Evolutionary conservation across 2,888 invertebrate genomes (phyloP), one percentile per base, ranked within the genome.

Genomic region (Timema podura): DNA sequence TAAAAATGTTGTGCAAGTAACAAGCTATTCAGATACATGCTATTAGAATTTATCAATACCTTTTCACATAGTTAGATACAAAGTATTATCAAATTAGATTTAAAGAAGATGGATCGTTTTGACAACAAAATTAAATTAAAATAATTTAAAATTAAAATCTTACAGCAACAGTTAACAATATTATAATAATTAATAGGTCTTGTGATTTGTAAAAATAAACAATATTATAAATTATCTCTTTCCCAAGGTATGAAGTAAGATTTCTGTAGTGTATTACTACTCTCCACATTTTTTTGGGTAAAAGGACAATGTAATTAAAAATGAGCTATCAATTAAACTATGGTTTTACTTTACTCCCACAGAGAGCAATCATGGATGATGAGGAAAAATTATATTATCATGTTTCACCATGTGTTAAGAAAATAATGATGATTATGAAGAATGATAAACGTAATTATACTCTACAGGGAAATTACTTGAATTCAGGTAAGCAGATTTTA

Each of bases 391-490:
- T 51, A 51, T 11, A 51, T 51, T n/a, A 51, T n/a, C 51, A 13
- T 51, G 11, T n/a, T 2, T 51, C 51, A 11, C 51, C 11, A 13
- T 2, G 11, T 51, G n/a, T 11, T 11, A 51, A 51, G n/a, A 51
- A 13, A 51, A 51, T 51, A n/a, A 51, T 51, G 51, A 51, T 51
- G 51, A n/a, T n/a, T 11, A 51, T 13, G 51, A 51, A 51, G 51
- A 51, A 51, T 13, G 51, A 1, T 11, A 51, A 51, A 51, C 11
- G 3, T n/a, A n/a, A 3, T 3, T n/a, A n/a, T 11, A n/a, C 11
- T n/a, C n/a, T 51, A 51, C n/a, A 13, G 51, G n/a, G n/a, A 51
- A 51, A 51, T 51, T 11, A 51, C 51, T 51, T n/a, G 51, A 51
- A 1, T 51, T n/a, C 51, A 51, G 51, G 3, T 51, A 51, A 51